These are phyloP conservation scores for Manduca sexta DNA, from an alignment of 1,140 invertebrate species.

Conservation along the genomic window DNA sequence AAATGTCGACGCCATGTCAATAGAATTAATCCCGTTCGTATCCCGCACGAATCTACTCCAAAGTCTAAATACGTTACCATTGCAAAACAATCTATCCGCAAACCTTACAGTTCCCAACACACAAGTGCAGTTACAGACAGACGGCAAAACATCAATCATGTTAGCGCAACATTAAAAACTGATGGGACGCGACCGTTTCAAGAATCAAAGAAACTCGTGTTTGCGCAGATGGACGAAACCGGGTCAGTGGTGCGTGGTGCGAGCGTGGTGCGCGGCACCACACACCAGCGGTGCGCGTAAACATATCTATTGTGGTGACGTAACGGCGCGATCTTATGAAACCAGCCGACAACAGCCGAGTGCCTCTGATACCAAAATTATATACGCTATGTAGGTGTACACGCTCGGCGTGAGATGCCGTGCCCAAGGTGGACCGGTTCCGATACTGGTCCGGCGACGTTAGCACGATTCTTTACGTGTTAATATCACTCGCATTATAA, in stretches of 20 bases:
- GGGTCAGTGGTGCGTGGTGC: slow-evolving; percentile 59
- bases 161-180: slow-evolving; percentile 6
- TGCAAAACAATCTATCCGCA: too few relatives aligned
- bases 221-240: slow-evolving; percentile 47
- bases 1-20: too few relatives aligned
- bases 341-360: slow-evolving; percentile 22
- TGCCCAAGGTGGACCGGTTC: slow-evolving; percentile 41
- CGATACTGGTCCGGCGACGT: slow-evolving; percentile 25
- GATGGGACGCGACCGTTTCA: slow-evolving; percentile 4
- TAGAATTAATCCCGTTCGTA: too few relatives aligned
- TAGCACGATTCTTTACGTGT: slow-evolving; percentile 16
- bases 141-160: slow-evolving; percentile 8
- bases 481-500: slow-evolving; percentile 8
- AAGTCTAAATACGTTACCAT: too few relatives aligned
- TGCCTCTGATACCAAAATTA: slow-evolving; percentile 26
- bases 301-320: slow-evolving; percentile 46
- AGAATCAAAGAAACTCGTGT: slow-evolving; percentile 31
- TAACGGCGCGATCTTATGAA: slow-evolving; percentile 52
- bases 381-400: slow-evolving; percentile 27
- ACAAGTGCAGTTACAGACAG: too few relatives aligned
- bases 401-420: slow-evolving; percentile 21
- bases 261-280: slow-evolving; percentile 42
- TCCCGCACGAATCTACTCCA: too few relatives aligned
- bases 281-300: slow-evolving; percentile 48
- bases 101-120: too few relatives aligned